A percentile compares a stretch with the other conserved stretches of the same genome.
Conservation (phyloP, 2,888 invertebrate genomes). For the Nezara viridula region DNA sequence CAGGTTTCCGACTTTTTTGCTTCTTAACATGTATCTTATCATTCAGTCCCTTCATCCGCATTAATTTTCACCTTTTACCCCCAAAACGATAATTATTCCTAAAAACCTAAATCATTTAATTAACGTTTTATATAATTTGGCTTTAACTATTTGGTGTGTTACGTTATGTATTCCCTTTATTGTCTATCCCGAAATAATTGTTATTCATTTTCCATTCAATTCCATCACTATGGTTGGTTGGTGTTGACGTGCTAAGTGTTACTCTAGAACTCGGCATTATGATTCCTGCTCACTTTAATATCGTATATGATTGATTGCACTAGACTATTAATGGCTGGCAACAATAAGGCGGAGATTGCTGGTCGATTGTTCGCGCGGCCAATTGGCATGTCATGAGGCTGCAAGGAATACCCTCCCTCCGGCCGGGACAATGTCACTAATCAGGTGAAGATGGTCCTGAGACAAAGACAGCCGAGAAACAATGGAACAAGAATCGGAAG, state of each 20-base stretch:
- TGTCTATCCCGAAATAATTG: neutral
- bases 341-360: neutral
- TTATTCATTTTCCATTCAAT: neutral
- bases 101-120: no score
- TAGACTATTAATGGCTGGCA: neutral
- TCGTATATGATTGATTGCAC: neutral
- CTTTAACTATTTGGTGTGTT: no score
- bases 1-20: no score
- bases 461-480: neutral
- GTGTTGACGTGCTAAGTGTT: neutral
- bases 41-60: no score
- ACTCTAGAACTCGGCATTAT: neutral
- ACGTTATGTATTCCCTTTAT: no score
- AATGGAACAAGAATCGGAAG: neutral
- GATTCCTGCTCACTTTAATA: neutral
- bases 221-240: neutral
- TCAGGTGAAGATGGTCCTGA: neutral
- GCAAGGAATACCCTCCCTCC: neutral
- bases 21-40: no score
- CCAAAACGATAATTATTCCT: no score
- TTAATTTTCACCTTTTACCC: no score
- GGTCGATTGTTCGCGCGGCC: neutral
- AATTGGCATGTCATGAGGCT: neutral
- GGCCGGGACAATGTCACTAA: neutral
- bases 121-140: no score